Evolutionary conservation across 2,113 vertebrate species (phyloP).

Genomic region (Charadrius vociferus): DNA sequence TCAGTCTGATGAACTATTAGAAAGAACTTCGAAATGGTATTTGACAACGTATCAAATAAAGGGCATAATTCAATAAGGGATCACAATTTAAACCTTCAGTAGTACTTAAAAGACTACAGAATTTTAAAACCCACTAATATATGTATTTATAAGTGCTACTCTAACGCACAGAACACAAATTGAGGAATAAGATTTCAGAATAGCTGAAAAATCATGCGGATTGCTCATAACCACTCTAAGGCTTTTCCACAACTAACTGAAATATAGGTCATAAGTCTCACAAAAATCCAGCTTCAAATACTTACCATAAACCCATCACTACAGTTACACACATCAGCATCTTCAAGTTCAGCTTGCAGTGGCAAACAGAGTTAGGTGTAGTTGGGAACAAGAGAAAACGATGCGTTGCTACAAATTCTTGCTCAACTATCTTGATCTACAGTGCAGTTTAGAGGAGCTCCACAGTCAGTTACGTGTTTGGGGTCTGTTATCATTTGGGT

Average conservation of each 20-base stretch:
- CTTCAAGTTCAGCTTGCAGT: not conserved
- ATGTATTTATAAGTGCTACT: not conserved
- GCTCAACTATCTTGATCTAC: not conserved
- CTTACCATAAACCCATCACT: not conserved
- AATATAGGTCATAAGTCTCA: slow-evolving; percentile 1
- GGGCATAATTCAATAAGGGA: not conserved
- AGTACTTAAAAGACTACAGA: not conserved
- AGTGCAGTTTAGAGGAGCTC: not conserved
- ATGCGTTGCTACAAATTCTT: not conserved
- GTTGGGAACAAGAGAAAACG: not conserved
- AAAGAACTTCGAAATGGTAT: not conserved
- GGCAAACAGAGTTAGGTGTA: not conserved
- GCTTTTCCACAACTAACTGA: not conserved
- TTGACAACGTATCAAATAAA: not conserved
- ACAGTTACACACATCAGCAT: slow-evolving; percentile 19
- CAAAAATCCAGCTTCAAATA: slow-evolving; percentile 2
- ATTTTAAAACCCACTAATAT: not conserved
- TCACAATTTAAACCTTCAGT: not conserved
- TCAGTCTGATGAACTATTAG: not conserved
- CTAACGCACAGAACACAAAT: not conserved
- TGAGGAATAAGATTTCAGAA: not conserved
- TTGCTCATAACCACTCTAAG: not conserved
- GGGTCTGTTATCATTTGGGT: not conserved
- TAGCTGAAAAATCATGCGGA: not conserved
- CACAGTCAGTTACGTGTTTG: not conserved